Evolutionary conservation across 2,113 vertebrate species (phyloP).

Genomic region (Nerophis lumbriciformis): DNA sequence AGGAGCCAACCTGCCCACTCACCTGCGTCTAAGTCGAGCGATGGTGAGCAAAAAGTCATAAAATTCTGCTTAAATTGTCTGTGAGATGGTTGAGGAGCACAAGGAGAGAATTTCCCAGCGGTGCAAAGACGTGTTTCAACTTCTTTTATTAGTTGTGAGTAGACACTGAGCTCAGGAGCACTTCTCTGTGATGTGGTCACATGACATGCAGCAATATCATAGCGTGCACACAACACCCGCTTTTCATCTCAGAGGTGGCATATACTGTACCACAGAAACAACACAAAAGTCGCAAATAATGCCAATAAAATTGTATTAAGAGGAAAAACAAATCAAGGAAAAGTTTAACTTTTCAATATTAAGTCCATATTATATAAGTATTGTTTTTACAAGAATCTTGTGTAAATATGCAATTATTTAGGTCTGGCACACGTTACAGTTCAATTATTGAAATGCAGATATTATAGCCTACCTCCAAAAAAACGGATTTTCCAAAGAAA

Average conservation of each 20-base stretch:
- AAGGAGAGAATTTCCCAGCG: conserved; percentile 48
- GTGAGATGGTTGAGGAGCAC: conserved; percentile 19
- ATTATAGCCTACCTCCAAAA: too few species aligned
- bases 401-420: too few species aligned
- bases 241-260: conserved; percentile 1
- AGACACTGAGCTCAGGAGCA: conserved; percentile 14
- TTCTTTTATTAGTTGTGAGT: conserved; percentile 54
- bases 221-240: conserved; percentile 11
- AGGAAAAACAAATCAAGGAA: too few species aligned
- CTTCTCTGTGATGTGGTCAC: conserved; percentile 12
- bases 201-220: conserved; percentile 18
- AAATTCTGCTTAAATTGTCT: conserved; percentile 36
- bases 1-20: conserved; percentile 31
- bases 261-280: too few species aligned
- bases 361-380: background rate
- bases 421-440: background rate
- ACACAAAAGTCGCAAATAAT: too few species aligned
- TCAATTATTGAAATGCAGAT: too few species aligned
- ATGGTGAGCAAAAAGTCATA: conserved; percentile 35
- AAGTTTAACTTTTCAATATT: background rate
- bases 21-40: conserved; percentile 23
- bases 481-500: too few species aligned
- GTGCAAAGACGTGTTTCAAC: conserved; percentile 33
- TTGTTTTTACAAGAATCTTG: too few species aligned
- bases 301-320: too few species aligned